phyloP scores from a whole-genome alignment of 2,888 invertebrate genomes.

The Linnaemya vulpina region DNA sequence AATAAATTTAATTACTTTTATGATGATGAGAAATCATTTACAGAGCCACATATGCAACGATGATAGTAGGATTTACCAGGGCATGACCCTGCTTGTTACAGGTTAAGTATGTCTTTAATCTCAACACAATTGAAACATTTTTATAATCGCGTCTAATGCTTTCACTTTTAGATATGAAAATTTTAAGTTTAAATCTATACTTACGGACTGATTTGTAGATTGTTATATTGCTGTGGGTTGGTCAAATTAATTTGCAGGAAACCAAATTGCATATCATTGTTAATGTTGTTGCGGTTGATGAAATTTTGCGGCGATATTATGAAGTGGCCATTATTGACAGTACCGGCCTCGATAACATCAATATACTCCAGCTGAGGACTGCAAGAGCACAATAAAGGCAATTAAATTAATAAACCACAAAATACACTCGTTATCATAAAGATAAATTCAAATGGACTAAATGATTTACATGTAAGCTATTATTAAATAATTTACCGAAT shows the following conservation, averaged over 20 bases:
- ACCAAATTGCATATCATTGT: constrained; percentile 92
- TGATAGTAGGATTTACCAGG: no score
- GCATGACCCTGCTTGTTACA: no score
- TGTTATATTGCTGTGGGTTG: constrained; percentile 87
- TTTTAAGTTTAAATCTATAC: constrained; percentile 79
- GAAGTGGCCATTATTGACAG: constrained; percentile 88
- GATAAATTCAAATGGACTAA: neutral
- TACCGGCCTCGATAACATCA: constrained; percentile 87
- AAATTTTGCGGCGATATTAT: constrained; percentile 89
- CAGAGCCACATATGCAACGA: no score
- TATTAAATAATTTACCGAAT: constrained; percentile 83
- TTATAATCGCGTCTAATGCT: no score
- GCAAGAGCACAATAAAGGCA: constrained; percentile 42
- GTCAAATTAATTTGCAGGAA: constrained; percentile 94
- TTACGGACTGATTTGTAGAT: constrained; percentile 89
- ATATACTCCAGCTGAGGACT: constrained; percentile 92
- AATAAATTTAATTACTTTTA: neutral
- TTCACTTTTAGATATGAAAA: no score
- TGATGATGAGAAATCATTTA: neutral
- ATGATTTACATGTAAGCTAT: neutral
- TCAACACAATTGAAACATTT: no score
- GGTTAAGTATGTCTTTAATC: no score
- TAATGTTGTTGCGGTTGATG: constrained; percentile 87
- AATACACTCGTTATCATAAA: neutral
- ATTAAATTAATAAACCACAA: constrained; percentile 43